Evolutionary conservation across 2,888 invertebrate species (phyloP).

Genomic region (Pemphredon lugubris): DNA sequence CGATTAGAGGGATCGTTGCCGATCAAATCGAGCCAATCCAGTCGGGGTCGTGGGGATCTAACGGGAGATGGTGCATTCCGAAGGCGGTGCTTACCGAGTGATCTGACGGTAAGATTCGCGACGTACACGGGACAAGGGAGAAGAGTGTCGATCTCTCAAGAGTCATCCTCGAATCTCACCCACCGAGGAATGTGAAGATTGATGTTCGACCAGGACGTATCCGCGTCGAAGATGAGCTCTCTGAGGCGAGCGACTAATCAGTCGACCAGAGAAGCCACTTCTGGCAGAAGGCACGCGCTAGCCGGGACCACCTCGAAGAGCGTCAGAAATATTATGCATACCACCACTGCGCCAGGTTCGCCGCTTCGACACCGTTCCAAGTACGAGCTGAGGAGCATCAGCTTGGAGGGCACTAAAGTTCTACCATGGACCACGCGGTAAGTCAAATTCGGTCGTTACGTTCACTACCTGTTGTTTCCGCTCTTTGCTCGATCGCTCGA

Average conservation of each 20-base stretch:
- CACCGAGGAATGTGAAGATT: constrained; percentile 13
- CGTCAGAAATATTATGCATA: constrained; percentile 64
- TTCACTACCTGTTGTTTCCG: no score
- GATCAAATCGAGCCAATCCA: no score
- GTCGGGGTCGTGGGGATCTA: no score
- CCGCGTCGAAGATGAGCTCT: constrained; percentile 67
- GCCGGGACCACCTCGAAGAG: constrained; percentile 70
- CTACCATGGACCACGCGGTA: constrained; percentile 80
- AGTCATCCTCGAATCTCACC: no score
- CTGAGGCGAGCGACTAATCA: constrained; percentile 69
- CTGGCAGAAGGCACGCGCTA: constrained; percentile 66
- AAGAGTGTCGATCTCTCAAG: no score
- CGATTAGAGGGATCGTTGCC: no score
- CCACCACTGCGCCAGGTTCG: constrained; percentile 65
- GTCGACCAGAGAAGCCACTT: constrained; percentile 65
- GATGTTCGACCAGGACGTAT: background rate
- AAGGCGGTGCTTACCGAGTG: no score
- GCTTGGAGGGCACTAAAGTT: constrained; percentile 80
- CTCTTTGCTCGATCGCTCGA: no score
- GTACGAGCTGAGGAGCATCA: constrained; percentile 80
- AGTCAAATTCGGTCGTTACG: constrained; percentile 43
- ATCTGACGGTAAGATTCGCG: no score
- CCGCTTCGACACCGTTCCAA: constrained; percentile 77
- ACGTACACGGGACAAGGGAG: no score
- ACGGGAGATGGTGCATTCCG: no score